Conservation (phyloP, 2,888 invertebrate genomes). For the Troilus luridus region DNA sequence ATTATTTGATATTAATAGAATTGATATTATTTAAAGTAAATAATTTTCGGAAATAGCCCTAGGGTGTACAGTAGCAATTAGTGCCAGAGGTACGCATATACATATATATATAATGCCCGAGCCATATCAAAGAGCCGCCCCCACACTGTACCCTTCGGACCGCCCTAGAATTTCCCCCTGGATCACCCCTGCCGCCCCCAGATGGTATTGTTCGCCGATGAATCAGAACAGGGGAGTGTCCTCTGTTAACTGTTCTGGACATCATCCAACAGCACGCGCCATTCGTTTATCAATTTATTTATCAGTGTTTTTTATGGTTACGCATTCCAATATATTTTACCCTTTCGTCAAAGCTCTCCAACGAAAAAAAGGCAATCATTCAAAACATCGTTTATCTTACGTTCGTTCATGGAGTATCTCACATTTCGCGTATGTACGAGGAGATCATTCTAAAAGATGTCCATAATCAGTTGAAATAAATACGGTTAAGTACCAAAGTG, state of each 20-base stretch:
- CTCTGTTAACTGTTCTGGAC: neutral
- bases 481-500: too few relatives aligned
- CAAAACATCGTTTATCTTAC: neutral
- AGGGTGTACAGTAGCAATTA: neutral
- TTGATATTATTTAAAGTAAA: neutral
- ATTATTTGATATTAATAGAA: neutral
- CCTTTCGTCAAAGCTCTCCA: too few relatives aligned
- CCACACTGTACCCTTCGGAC: too few relatives aligned
- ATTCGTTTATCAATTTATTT: neutral
- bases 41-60: neutral
- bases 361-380: too few relatives aligned
- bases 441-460: too few relatives aligned
- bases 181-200: neutral
- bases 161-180: too few relatives aligned
- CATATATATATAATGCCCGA: neutral
- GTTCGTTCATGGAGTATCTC: too few relatives aligned
- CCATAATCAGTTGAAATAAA: too few relatives aligned
- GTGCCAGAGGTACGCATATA: neutral
- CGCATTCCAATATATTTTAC: neutral
- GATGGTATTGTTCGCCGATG: conserved; percentile 7
- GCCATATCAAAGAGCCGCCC: neutral
- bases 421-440: too few relatives aligned
- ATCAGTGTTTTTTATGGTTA: neutral
- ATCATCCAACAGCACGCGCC: neutral
- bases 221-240: neutral